Evolutionary conservation across 1,140 invertebrate species (phyloP), one percentile per base, ranked within the genome.

Genomic region (Rhyacophila brunnea): DNA sequence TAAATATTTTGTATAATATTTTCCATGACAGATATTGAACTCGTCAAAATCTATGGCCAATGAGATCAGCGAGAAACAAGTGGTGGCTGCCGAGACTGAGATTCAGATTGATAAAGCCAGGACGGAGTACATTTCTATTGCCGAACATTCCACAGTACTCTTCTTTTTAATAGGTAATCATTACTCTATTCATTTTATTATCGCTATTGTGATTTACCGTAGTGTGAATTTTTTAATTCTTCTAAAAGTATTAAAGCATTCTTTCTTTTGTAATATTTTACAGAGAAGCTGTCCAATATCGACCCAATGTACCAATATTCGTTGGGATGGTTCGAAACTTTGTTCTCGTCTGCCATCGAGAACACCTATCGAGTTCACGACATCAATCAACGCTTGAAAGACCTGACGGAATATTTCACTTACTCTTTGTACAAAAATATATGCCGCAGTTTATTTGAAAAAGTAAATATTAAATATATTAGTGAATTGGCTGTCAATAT

Each of bases 301-400:
- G 93, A 98, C 78, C 94, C 94, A 0, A 98, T 98, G 95, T 98
- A 98, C 74, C 94, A 98, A 70, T 98, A 96, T 74, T 97, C 95
- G 2, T 77, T 98, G 62, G 83, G 82, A 5, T 98, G 95, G 95
- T 98, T 96, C 75, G 91, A 97, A 65, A 93, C 91, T 68, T 79
- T 98, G 1, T 98, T 92, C 71, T 88, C 87, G 64, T 74, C 85
- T 43, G 86, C 91, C 4, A 96, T 98, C 56, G 94, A 97, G 67
- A 93, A 95, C 69, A 94, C 94, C 0, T 93, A 96, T 68, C 90
- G 88, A 68, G 86, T 89, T 0, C 93, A 96, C 23, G 85, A 89
- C 51, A 83, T 97, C 1, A 70, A 77, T 1, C 77, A 85, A 52
- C 80, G 94, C 60, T 75, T 97, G 11, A 71, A 75, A 14, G 88